phyloP scores from a whole-genome alignment of 2,113 vertebrate species.

The Paedocypris sp. region DNA sequence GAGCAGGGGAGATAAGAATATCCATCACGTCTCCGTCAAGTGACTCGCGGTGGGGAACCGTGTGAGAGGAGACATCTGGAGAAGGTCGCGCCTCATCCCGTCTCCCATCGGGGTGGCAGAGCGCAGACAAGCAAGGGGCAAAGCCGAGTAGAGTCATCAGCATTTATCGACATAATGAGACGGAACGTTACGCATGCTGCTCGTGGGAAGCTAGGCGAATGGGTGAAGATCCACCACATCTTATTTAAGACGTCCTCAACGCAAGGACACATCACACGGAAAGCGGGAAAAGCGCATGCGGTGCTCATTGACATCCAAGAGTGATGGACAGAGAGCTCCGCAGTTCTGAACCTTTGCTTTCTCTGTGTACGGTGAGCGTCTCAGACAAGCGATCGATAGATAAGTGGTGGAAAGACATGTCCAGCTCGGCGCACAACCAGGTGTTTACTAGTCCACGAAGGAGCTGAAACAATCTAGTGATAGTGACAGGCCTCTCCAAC shows the following conservation, averaged over 20 bases:
- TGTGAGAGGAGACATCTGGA: conserved; percentile 48
- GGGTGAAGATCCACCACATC: neutral
- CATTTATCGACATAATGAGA: conserved; percentile 12
- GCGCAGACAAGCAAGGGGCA: neutral
- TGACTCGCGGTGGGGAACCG: conserved; percentile 42
- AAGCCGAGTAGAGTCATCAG: conserved; percentile 1
- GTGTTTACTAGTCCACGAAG: conserved; percentile 11
- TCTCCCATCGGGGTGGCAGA: neutral
- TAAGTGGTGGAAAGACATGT: neutral
- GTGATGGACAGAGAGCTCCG: neutral
- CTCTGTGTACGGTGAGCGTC: neutral
- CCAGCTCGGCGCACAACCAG: neutral
- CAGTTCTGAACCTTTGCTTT: neutral
- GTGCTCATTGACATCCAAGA: neutral
- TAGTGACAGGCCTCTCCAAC: conserved; percentile 22
- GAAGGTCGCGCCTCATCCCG: conserved; percentile 14
- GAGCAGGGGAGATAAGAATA: conserved; percentile 38
- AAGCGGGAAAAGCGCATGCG: neutral
- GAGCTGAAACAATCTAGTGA: conserved; percentile 15
- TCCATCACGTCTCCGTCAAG: conserved; percentile 47
- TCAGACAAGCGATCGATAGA: conserved; percentile 1
- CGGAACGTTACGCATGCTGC: neutral
- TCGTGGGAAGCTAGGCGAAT: too few species aligned
- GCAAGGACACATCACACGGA: neutral
- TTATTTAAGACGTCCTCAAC: neutral